phyloP scores from a whole-genome alignment of 2,113 vertebrate genomes.

The Megaceryle maxima region DNA sequence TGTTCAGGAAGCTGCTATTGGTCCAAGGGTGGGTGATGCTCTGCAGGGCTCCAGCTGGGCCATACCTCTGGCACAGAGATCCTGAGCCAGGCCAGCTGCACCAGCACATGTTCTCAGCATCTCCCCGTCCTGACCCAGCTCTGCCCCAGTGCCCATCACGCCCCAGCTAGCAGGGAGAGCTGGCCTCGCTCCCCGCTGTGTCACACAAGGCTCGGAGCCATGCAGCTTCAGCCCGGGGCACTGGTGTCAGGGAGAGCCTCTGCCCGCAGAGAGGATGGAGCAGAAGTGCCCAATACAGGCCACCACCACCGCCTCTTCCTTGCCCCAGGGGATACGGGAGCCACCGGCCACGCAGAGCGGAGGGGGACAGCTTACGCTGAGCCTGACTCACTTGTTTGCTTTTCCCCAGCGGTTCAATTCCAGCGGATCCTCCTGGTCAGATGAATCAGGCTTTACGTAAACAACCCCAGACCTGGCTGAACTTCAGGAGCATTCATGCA shows the following conservation, averaged over 20 bases:
- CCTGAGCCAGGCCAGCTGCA: not conserved
- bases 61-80: not conserved
- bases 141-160: not conserved
- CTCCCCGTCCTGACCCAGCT: not conserved
- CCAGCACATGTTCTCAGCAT: not conserved
- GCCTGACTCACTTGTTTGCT: constrained; percentile 62
- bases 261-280: fast-evolving
- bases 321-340: fast-evolving
- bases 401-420: not conserved
- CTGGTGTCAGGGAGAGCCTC: not conserved
- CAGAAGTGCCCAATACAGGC: not conserved
- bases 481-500: constrained; percentile 5
- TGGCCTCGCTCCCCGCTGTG: not conserved
- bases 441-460: constrained; percentile 58
- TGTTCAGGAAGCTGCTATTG: not conserved
- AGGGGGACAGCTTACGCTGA: not conserved
- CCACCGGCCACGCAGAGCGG: not conserved
- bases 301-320: not conserved
- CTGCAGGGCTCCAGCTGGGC: not conserved
- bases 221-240: not conserved
- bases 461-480: not conserved
- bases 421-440: not conserved
- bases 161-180: not conserved
- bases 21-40: not conserved
- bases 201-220: not conserved